Evolutionary conservation across 2,797 vertebrate genomes (phyloP), one percentile per base, ranked within the genome.

Genomic region (Macropodus opercularis): DNA sequence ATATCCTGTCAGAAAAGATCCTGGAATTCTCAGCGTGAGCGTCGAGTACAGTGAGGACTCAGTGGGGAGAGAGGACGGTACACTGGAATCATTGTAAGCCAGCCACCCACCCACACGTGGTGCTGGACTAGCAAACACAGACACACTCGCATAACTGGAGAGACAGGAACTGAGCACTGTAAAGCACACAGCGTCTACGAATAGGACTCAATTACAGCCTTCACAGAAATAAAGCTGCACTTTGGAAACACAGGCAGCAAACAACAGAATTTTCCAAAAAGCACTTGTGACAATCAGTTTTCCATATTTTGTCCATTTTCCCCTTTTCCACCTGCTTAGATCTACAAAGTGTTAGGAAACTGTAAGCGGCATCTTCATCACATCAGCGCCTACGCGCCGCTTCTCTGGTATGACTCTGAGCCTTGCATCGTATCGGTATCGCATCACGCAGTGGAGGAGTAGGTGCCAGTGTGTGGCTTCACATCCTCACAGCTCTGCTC

Each of bases 81-180:
- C 86, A 91, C 86, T 88, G 85, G 75, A 63, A 69, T 79, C 79
- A 88, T 89, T 92, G 90, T 92, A 12, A 72, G 71, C 36, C 50
- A 46, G 82, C 63, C 75, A 86, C 71, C 69, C 71, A 79, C 78
- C 84, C 85, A 86, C 89, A 85, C 48, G 70, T 66, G 60, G 48
- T 76, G 61, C 80, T 52, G 29, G 57, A 58, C 75, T 61, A 60
- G 69, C 73, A 68, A 63, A 83, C 62, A 67, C 55, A 65, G 49
- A 73, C 67, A 75, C 48, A 40, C 63, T 56, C 69, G 41, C 69
- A 65, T 60, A 67, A 64, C 66, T 43, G 54, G 8, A 46, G 58
- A 52, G 62, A 74, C 53, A 41, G 58, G 65, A 59, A 34, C 57
- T n/a, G 26, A 46, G 24, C 26, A 52, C 38, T 13, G 54, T 18